Conservation (phyloP, 2,888 invertebrate genomes). For the Panopea generosa region DNA sequence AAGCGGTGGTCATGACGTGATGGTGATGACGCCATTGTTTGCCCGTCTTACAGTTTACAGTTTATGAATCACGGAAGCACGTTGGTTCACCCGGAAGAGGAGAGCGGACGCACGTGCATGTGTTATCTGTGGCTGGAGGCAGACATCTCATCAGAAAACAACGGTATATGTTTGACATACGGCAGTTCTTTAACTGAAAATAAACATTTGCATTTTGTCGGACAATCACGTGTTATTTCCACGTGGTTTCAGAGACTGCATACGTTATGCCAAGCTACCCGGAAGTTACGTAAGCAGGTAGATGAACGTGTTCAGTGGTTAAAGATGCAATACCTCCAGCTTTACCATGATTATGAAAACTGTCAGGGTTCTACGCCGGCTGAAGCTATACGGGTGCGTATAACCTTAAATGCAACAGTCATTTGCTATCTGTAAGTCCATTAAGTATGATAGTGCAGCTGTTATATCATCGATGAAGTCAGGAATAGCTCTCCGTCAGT, state of each 20-base stretch:
- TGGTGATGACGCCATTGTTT: constrained; percentile 92
- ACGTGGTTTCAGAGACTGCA: constrained; percentile 90
- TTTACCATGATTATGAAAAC: constrained; percentile 93
- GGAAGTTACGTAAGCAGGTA: constrained; percentile 87
- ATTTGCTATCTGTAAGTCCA: too few species aligned
- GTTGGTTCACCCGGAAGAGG: constrained; percentile 93
- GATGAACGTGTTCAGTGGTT: constrained; percentile 96
- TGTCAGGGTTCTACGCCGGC: constrained; percentile 94
- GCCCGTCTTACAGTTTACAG: constrained; percentile 92
- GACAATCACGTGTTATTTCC: constrained; percentile 89
- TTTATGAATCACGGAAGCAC: constrained; percentile 93
- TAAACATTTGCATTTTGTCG: constrained; percentile 92
- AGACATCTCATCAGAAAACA: constrained; percentile 84
- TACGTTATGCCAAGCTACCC: constrained; percentile 91
- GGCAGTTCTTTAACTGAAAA: constrained; percentile 95
- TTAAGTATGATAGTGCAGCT: too few species aligned
- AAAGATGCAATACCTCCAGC: constrained; percentile 95
- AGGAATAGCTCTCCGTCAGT: too few species aligned
- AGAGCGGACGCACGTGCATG: constrained; percentile 89
- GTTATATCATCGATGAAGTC: too few species aligned
- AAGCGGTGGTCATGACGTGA: constrained; percentile 94
- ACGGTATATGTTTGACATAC: constrained; percentile 92
- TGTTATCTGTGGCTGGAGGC: constrained; percentile 93
- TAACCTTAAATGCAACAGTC: too few species aligned
- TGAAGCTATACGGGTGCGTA: constrained; percentile 90